These are phyloP conservation scores for Gavialis gangeticus DNA, from an alignment of 2,113 vertebrate genomes.

Conservation along the genomic window DNA sequence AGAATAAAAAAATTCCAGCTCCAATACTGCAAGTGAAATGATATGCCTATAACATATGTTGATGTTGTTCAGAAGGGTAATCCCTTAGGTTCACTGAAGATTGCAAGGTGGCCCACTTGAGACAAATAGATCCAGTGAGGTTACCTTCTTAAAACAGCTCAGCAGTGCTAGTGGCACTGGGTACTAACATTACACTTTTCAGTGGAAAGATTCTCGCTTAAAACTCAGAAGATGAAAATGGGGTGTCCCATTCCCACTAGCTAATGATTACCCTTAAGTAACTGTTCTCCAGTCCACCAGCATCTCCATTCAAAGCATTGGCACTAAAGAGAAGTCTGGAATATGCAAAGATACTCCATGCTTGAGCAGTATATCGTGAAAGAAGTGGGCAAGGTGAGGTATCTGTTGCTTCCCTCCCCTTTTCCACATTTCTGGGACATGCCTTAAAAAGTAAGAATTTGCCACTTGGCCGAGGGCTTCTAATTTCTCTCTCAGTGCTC, in stretches of 20 bases:
- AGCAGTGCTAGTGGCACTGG: not conserved
- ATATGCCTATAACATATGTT: too few relatives aligned
- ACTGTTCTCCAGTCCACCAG: too few relatives aligned
- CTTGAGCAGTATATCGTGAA: not conserved
- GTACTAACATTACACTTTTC: not conserved
- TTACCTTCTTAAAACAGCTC: not conserved
- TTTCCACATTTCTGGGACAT: not conserved
- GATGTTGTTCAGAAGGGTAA: too few relatives aligned
- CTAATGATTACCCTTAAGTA: too few relatives aligned
- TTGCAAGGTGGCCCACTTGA: not conserved
- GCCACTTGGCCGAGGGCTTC: not conserved
- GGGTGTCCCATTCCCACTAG: not conserved
- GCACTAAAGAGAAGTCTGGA: not conserved
- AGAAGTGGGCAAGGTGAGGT: not conserved
- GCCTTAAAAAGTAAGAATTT: not conserved
- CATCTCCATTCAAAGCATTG: too few relatives aligned
- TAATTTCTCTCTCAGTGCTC: not conserved
- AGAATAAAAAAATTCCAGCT: too few relatives aligned
- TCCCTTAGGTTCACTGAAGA: fast-evolving
- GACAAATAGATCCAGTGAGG: too few relatives aligned
- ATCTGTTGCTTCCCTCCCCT: not conserved
- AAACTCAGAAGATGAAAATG: not conserved
- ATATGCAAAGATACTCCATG: fast-evolving
- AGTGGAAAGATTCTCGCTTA: not conserved
- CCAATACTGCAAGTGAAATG: too few relatives aligned